phyloP scores from a whole-genome alignment of 2,113 vertebrate genomes.

The Nestor notabilis region DNA sequence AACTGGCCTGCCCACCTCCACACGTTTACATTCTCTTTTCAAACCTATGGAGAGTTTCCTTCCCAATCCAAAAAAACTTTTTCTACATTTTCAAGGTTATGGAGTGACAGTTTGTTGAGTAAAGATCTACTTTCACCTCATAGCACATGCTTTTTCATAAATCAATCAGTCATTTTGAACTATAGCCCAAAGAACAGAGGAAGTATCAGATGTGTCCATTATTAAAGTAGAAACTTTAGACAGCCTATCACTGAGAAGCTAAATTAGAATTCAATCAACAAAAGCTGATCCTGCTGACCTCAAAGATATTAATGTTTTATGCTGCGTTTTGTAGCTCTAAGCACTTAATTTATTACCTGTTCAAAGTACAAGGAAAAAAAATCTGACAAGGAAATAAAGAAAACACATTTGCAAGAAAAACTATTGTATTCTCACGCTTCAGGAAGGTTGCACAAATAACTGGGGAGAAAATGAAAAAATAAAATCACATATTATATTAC shows the following conservation, averaged over 20 bases:
- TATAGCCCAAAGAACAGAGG: slow-evolving; percentile 6
- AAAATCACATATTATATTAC: background rate
- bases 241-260: background rate
- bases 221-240: slow-evolving; percentile 18
- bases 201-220: slow-evolving; percentile 34
- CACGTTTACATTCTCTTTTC: background rate
- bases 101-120: background rate
- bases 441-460: background rate
- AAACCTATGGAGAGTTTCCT: background rate
- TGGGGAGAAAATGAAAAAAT: background rate
- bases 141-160: background rate
- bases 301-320: background rate
- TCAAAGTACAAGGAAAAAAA: background rate
- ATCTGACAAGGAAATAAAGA: background rate
- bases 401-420: background rate
- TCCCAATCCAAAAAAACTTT: background rate
- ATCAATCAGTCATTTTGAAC: background rate
- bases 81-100: slow-evolving; percentile 22
- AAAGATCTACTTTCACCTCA: background rate
- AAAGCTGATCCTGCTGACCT: background rate
- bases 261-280: background rate
- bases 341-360: background rate
- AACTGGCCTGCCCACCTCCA: background rate
- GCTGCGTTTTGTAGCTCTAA: background rate
- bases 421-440: background rate